Evolutionary conservation across 2,888 invertebrate species (phyloP), one percentile per base, ranked within the genome.

Genomic region (Tenthredo notha): DNA sequence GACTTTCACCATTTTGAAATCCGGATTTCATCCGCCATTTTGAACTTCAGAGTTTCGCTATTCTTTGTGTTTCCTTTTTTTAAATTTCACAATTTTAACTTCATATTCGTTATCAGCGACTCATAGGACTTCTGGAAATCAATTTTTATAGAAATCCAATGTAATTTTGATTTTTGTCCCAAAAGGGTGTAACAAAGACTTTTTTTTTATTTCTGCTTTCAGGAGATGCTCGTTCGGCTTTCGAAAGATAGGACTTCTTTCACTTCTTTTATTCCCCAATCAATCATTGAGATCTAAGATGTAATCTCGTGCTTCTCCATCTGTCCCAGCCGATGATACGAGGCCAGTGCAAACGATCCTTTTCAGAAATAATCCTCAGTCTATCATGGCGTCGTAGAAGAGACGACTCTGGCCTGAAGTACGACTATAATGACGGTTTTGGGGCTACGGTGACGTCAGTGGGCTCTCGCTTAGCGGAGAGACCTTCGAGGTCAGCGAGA

Each of bases 391-490:
- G 50, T 77, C 40, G 77, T 77, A 77, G 80, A 40, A 61, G 61
- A 80, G 7, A 25, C 21, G 80, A 37, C 25, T 58, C 40, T 50
- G 21, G 40, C 21, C 21, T 47, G 54, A 58, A 58, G 33, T 78
- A 37, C 54, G 40, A 78, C 80, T 50, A 80, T 61, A 18, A 80
- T 80, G 80, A 33, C 40, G n/a, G 50, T 58, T 10, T n/a, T 58
- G n/a, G 58, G 61, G 80, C n/a, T 80, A n/a, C 80, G 80, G 80
- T 80, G 80, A 80, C 80, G 80, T 80, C 80, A 80, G 80, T 80
- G 80, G 61, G 37, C 37, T 80, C 80, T 80, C 80, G 80, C 80
- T 61, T 25, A 37, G 61, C 80, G 80, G 40, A 77, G 77, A 50
- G 50, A 77, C 50, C 72, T 43, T 74, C 43, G 72, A 74, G 72